Evolutionary conservation across 2,113 vertebrate genomes (phyloP).

Genomic region (Nipponia nippon): DNA sequence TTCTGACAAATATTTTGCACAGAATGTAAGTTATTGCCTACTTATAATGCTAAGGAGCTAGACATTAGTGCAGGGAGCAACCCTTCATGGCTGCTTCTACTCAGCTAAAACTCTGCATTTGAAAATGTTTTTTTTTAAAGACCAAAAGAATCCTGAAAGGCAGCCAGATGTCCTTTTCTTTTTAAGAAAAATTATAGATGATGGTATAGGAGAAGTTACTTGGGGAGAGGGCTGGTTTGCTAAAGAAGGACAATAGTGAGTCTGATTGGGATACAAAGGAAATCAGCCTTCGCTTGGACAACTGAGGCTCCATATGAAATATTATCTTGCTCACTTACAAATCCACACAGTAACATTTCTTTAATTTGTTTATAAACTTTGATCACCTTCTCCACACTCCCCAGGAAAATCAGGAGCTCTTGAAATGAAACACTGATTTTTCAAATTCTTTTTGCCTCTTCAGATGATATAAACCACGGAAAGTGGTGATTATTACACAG

Average conservation of each 20-base stretch:
- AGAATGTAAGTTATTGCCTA: not conserved
- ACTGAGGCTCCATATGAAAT: not conserved
- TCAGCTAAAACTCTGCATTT: not conserved
- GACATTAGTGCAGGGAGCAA: not conserved
- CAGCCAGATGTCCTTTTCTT: not conserved
- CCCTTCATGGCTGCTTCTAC: not conserved
- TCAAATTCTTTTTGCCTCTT: not conserved
- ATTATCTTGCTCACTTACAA: not conserved
- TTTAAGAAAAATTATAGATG: not conserved
- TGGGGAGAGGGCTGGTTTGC: not conserved
- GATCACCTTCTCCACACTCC: accelerated
- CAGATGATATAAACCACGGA: not conserved
- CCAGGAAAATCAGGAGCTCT: not conserved
- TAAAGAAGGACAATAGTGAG: not conserved
- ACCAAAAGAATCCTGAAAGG: not conserved
- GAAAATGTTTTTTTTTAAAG: not conserved
- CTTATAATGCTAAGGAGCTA: not conserved
- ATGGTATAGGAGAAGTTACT: not conserved
- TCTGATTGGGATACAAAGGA: not conserved
- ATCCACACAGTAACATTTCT: not conserved
- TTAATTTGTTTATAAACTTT: not conserved
- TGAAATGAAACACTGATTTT: not conserved
- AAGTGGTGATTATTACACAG: not conserved
- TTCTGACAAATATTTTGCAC: not conserved
- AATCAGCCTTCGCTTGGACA: not conserved